Percentiles rank a stretch among this genome's conserved stretches.
Conservation (phyloP, 2,113 vertebrate species). For the Thryonomys swinderianus region DNA sequence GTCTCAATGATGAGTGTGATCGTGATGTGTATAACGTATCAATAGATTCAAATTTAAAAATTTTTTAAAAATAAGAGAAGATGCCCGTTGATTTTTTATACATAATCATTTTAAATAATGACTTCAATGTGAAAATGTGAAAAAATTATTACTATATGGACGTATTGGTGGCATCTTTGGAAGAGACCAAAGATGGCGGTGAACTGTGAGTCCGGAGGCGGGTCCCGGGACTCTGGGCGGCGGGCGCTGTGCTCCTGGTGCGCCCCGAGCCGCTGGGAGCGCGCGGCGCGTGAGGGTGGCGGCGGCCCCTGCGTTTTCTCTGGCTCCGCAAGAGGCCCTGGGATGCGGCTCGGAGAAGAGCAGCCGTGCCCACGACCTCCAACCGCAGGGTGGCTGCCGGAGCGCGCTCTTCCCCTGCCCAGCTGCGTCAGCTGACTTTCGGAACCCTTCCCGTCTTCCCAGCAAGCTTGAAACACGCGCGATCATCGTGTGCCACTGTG, state of each 20-base stretch:
- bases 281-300: fast-evolving
- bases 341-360: neutral
- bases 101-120: neutral
- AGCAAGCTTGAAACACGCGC: neutral
- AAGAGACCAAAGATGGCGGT: neutral
- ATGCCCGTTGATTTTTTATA: too few relatives aligned
- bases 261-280: neutral
- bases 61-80: too few relatives aligned
- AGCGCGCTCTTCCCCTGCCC: neutral
- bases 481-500: neutral
- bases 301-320: neutral
- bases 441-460: neutral
- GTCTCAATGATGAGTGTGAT: too few relatives aligned
- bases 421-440: neutral
- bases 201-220: neutral
- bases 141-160: neutral
- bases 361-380: neutral
- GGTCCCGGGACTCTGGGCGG: neutral
- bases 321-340: neutral
- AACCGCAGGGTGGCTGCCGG: neutral
- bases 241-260: neutral
- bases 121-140: neutral
- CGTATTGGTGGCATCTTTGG: neutral
- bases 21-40: too few relatives aligned
- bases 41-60: too few relatives aligned